A percentile compares a stretch with the other conserved stretches of the same genome.
phyloP scores from a whole-genome alignment of 2,113 vertebrate species.

The Meles meles region DNA sequence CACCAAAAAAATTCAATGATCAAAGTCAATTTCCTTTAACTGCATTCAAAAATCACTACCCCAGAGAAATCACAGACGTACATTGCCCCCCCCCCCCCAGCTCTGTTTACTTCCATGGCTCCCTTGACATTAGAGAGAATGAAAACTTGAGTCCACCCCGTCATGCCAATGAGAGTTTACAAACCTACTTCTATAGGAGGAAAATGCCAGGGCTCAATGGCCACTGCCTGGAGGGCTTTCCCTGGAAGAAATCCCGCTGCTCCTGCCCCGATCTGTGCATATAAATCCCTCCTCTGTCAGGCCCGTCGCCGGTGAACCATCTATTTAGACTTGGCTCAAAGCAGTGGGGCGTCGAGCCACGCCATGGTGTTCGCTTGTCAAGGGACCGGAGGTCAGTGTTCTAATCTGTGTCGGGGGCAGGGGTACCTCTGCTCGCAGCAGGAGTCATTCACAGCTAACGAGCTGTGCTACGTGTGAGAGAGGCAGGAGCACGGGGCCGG shows the following conservation, averaged over 20 bases:
- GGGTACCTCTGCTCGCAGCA: constrained; percentile 67
- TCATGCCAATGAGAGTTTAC: background rate
- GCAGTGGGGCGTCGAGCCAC: constrained; percentile 75
- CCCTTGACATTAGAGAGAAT: background rate
- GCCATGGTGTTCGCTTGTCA: constrained; percentile 63
- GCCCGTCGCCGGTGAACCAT: constrained; percentile 53
- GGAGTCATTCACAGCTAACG: constrained; percentile 70
- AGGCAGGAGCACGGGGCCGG: constrained; percentile 43
- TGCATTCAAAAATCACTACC: background rate
- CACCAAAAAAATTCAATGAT: background rate
- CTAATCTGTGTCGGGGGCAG: constrained; percentile 70
- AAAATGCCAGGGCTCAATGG: background rate
- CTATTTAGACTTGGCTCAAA: constrained; percentile 70
- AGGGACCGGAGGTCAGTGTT: constrained; percentile 72
- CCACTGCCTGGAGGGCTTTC: background rate
- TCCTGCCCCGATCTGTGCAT: constrained; percentile 50
- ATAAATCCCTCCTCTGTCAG: constrained; percentile 70
- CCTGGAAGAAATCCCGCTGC: constrained; percentile 33
- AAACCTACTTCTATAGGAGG: constrained; percentile 17
- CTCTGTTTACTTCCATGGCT: background rate
- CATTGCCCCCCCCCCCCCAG: fast-evolving
- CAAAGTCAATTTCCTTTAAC: background rate
- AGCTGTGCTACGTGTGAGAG: constrained; percentile 62
- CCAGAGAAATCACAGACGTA: background rate
- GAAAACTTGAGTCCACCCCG: background rate